Percentiles rank a stretch among this genome's conserved stretches.
Evolutionary conservation across 1,140 invertebrate genomes (phyloP).

Genomic region (Eupeodes corollae): DNA sequence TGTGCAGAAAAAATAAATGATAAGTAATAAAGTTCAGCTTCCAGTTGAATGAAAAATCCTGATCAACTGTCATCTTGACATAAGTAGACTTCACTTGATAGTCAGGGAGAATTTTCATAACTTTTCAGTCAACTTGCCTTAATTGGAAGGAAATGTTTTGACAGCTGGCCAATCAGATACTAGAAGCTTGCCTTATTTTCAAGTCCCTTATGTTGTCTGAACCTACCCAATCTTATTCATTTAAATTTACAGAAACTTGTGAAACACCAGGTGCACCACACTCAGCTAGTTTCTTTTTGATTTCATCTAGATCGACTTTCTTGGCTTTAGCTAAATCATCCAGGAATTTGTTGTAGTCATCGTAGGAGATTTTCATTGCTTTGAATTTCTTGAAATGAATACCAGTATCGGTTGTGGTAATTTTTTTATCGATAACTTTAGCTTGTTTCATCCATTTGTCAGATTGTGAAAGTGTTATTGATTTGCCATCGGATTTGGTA

Average conservation of each 20-base stretch:
- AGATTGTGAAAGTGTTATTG: constrained; percentile 75
- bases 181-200: too few species aligned
- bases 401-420: constrained; percentile 79
- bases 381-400: constrained; percentile 84
- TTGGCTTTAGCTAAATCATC: constrained; percentile 71
- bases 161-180: too few species aligned
- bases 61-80: too few species aligned
- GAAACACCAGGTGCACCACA: constrained; percentile 62
- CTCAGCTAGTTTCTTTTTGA: constrained; percentile 62
- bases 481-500: constrained; percentile 71
- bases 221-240: not conserved
- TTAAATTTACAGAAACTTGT: constrained; percentile 37
- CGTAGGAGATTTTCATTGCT: constrained; percentile 54
- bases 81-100: too few species aligned
- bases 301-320: constrained; percentile 59
- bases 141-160: too few species aligned
- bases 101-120: not conserved
- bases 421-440: constrained; percentile 83
- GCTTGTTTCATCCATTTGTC: constrained; percentile 95
- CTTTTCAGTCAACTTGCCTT: too few species aligned
- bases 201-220: too few species aligned
- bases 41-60: too few species aligned
- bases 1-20: too few species aligned
- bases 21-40: too few species aligned
- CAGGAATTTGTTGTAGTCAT: constrained; percentile 71